Evolutionary conservation across 2,888 invertebrate genomes (phyloP), one percentile per base, ranked within the genome.

Genomic region (Apamea crenata): DNA sequence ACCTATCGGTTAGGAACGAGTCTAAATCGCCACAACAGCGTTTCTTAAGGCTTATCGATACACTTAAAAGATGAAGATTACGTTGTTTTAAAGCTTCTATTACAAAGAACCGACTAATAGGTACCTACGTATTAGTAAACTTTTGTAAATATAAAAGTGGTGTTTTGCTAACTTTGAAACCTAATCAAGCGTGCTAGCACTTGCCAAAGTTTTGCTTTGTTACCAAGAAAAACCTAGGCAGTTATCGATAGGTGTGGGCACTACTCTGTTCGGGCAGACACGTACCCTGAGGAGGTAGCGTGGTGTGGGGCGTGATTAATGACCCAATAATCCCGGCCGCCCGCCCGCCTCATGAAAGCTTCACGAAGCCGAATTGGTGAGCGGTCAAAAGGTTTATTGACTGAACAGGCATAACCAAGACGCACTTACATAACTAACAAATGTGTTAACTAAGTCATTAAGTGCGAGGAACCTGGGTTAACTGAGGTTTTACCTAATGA

Each of bases 301-400:
- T 85, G 91, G 91, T 90, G 93, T 90, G 95, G 93, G 93, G 92
- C 89, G 94, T 96, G 96, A 97, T 96, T 96, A 96, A 97, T 96
- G 96, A 95, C 94, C 95, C 96, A 96, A 96, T 96, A 96, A 96
- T 96, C 96, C 96, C 90, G 87, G 92, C 91, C 91, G 91, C 93
- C 93, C 94, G 94, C 93, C 93, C 93, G 92, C 93, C 94, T 94
- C 93, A 91, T 93, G 95, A 94, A 95, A 95, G 96, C 96, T 96
- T 95, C 96, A 96, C 95, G 96, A 96, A 96, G 96, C 96, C 95
- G 96, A 96, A 95, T 96, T 96, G 96, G 96, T 96, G 96, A 95
- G 92, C 95, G 96, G 97, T 96, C 96, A 96, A 96, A 96, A 96
- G 96, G 96, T 96, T 96, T 96, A 96, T 96, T 96, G 96, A 95